A percentile compares a stretch with the other conserved stretches of the same genome.
Conservation (phyloP, 35 echinoderm and acorn worm genomes). For the Ptychodera flava region DNA sequence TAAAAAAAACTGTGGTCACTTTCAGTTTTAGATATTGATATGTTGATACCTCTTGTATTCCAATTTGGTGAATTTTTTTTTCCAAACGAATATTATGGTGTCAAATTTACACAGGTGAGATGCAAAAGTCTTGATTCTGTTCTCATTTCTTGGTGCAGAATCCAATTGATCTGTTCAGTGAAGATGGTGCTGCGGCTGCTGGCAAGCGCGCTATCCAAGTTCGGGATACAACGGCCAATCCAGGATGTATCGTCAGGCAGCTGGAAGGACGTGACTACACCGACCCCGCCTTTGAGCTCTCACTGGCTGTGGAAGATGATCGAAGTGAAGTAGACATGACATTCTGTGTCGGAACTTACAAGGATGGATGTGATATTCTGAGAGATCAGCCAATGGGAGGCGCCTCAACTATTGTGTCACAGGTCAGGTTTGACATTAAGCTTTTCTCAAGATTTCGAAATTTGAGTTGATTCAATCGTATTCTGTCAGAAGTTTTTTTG, state of each 20-base stretch:
- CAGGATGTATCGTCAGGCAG: slow-evolving; percentile 22
- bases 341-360: slow-evolving; percentile 27
- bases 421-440: too few species aligned
- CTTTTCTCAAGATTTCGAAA: too few species aligned
- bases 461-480: too few species aligned
- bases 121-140: too few species aligned
- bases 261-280: slow-evolving; percentile 30
- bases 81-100: too few species aligned
- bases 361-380: slow-evolving; percentile 28
- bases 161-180: neutral
- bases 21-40: too few species aligned
- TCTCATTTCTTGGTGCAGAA: too few species aligned
- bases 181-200: neutral
- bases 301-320: slow-evolving; percentile 22
- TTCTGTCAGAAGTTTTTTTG: too few species aligned
- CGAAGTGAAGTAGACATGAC: slow-evolving; percentile 20
- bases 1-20: too few species aligned
- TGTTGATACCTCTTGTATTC: too few species aligned
- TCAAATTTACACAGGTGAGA: too few species aligned
- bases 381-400: slow-evolving; percentile 17
- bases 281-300: slow-evolving; percentile 34
- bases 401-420: slow-evolving; percentile 8
- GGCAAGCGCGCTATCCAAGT: neutral
- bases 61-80: too few species aligned
- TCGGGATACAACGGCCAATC: neutral